Evolutionary conservation across 2,113 vertebrate species (phyloP).

Genomic region (Cairina moschata): DNA sequence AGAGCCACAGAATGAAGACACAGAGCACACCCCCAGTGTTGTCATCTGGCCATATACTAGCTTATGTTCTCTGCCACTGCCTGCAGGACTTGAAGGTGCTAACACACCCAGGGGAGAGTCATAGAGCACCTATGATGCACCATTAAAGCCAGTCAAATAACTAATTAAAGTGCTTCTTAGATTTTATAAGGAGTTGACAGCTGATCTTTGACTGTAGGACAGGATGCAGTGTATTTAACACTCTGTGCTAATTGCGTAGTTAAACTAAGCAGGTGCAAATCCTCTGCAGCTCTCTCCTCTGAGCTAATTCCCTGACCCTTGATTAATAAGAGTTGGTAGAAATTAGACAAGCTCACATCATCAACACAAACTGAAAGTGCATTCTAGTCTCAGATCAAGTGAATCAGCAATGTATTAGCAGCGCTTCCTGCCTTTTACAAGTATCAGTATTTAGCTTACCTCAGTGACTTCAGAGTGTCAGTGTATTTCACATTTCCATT

Average conservation of each 20-base stretch:
- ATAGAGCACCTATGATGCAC: background rate
- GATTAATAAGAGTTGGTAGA: constrained; percentile 14
- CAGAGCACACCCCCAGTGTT: background rate
- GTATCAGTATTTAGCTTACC: constrained; percentile 49
- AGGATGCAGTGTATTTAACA: background rate
- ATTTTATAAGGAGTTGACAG: background rate
- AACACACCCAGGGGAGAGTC: background rate
- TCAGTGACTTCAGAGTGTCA: constrained; percentile 43
- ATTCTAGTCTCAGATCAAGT: background rate
- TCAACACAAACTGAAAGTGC: constrained; percentile 12
- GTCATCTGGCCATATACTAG: background rate
- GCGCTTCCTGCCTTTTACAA: constrained; percentile 26
- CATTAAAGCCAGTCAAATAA: background rate
- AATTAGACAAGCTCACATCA: constrained; percentile 6
- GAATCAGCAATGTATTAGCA: constrained; percentile 50
- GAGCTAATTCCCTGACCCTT: background rate
- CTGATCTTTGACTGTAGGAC: background rate
- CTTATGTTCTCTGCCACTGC: background rate
- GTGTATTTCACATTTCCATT: constrained; percentile 68
- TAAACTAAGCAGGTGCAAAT: constrained; percentile 19
- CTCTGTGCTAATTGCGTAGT: background rate
- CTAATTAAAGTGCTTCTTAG: background rate
- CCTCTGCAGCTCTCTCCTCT: background rate
- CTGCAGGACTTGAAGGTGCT: background rate
- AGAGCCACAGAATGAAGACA: background rate